A percentile compares a stretch with the other conserved stretches of the same genome.
Conservation (phyloP, 2,797 vertebrate species). For the Parauchenoglanis punctatus region DNA sequence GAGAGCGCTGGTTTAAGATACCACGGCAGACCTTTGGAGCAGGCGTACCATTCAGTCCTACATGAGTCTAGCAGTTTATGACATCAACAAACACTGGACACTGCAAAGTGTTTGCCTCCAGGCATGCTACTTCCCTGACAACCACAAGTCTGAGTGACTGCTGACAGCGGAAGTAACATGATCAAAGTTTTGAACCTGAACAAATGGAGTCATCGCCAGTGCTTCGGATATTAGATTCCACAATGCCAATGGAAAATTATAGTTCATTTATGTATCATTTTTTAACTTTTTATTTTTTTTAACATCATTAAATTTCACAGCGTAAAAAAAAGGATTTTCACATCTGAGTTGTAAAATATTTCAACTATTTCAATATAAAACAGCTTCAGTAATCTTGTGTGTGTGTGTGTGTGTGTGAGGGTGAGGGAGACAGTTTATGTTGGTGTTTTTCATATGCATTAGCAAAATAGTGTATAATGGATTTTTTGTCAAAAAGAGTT, state of each 20-base stretch:
- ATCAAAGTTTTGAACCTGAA: slow-evolving; percentile 11
- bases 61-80: slow-evolving; percentile 8
- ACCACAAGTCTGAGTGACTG: slow-evolving; percentile 30
- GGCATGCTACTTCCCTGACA: not conserved
- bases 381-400: no score
- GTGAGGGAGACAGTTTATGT: no score
- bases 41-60: slow-evolving; percentile 38
- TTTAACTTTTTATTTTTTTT: no score
- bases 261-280: not conserved
- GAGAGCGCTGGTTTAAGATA: slow-evolving; percentile 17
- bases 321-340: not conserved
- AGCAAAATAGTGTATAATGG: not conserved
- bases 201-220: slow-evolving; percentile 18
- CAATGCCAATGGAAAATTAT: slow-evolving; percentile 3
- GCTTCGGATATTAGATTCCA: slow-evolving; percentile 15
- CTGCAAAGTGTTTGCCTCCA: slow-evolving; percentile 7
- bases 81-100: not conserved
- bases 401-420: no score
- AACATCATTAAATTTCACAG: not conserved
- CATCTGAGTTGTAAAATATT: not conserved
- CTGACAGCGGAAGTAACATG: slow-evolving; percentile 27
- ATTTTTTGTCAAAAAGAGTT: not conserved
- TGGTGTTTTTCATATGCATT: no score
- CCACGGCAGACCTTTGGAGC: slow-evolving; percentile 36
- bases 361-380: not conserved